phyloP scores from a whole-genome alignment of 2,113 vertebrate genomes.

The Oceanodroma tethys region DNA sequence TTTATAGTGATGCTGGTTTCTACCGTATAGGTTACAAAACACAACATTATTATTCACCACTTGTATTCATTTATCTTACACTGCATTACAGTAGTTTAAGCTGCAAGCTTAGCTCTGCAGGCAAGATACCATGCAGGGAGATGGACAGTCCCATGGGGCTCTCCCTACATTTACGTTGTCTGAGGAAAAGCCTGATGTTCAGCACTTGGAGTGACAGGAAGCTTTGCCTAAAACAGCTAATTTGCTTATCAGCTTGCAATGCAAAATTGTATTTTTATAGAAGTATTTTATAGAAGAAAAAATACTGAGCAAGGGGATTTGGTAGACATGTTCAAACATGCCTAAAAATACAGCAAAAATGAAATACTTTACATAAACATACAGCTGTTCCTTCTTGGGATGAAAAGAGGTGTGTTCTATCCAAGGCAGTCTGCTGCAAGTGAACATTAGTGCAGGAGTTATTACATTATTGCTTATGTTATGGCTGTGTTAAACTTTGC shows the following conservation, averaged over 20 bases:
- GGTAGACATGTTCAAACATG: not conserved
- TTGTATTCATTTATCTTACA: not conserved
- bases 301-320: not conserved
- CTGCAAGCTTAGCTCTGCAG: not conserved
- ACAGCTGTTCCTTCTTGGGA: not conserved
- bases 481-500: not conserved
- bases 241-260: not conserved
- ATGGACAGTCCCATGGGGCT: not conserved
- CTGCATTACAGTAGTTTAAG: not conserved
- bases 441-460: not conserved
- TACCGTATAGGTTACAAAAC: not conserved
- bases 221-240: not conserved
- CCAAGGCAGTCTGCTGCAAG: not conserved
- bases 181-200: not conserved
- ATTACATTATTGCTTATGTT: not conserved
- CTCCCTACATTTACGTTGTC: not conserved
- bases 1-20: not conserved
- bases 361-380: not conserved
- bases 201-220: not conserved
- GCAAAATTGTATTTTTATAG: not conserved
- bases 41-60: not conserved
- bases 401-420: not conserved
- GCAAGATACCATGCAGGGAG: not conserved
- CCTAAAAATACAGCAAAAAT: not conserved
- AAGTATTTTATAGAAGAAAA: not conserved